phyloP scores from a whole-genome alignment of 2,113 vertebrate species.

The Microcebus murinus region DNA sequence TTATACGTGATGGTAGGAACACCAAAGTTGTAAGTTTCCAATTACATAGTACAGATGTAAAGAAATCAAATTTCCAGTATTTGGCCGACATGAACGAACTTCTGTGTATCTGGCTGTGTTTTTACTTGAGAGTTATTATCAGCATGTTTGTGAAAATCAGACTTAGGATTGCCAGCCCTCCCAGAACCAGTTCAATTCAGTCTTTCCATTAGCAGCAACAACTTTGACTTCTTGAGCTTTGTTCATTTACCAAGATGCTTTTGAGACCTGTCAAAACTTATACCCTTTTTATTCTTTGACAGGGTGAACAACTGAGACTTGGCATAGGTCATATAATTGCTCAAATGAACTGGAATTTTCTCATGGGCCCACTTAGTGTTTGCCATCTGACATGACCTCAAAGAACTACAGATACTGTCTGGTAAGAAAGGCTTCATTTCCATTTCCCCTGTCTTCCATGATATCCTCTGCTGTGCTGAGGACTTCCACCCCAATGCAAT shows the following conservation, averaged over 20 bases:
- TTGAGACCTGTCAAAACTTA: background rate
- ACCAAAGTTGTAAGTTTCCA: background rate
- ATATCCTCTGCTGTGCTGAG: background rate
- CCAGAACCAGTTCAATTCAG: background rate
- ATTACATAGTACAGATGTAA: background rate
- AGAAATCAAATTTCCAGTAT: background rate
- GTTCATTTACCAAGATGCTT: conserved; percentile 49
- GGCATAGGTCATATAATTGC: conserved; percentile 32
- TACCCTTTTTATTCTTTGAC: background rate
- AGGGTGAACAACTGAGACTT: conserved; percentile 13
- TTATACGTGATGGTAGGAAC: background rate
- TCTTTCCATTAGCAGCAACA: conserved; percentile 15
- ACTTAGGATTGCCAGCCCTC: background rate
- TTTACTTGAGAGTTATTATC: background rate
- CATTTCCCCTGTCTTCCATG: background rate
- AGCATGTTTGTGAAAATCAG: background rate
- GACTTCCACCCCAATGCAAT: background rate
- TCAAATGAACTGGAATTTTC: conserved; percentile 44
- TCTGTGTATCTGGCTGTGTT: background rate
- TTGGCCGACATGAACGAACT: background rate
- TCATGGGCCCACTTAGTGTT: background rate
- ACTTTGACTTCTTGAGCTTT: background rate
- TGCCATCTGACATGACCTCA: conserved; percentile 11
- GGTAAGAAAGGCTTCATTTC: background rate
- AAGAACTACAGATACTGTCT: background rate